These are phyloP conservation scores for Syrrhaptes paradoxus DNA, from an alignment of 2,113 vertebrate genomes.

Conservation along the genomic window DNA sequence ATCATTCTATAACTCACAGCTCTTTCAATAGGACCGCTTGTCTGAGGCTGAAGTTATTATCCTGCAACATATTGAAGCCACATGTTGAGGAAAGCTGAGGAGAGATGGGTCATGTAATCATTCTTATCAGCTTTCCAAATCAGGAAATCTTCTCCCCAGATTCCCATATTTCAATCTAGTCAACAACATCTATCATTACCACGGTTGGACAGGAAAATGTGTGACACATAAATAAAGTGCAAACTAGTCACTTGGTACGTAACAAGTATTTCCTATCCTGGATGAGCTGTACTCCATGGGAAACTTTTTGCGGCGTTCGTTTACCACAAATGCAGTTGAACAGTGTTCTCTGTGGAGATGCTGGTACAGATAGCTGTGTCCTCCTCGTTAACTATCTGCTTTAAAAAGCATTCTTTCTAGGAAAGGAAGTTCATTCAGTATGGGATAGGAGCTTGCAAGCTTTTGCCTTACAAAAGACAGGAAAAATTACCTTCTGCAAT, in stretches of 20 bases:
- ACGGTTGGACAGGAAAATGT: neutral
- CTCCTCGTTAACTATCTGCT: neutral
- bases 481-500: neutral
- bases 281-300: neutral
- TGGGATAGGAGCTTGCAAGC: neutral
- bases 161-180: neutral
- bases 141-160: neutral
- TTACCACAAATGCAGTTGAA: neutral
- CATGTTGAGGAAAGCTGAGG: neutral
- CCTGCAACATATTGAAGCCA: neutral
- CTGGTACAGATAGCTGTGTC: neutral
- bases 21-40: accelerated
- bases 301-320: neutral
- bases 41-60: neutral
- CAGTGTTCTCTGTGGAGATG: neutral
- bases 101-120: neutral
- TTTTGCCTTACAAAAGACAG: neutral
- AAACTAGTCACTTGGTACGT: neutral
- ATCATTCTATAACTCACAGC: neutral
- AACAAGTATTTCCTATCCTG: neutral
- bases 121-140: neutral
- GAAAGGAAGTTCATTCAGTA: neutral
- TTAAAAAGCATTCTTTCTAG: neutral
- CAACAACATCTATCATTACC: neutral
- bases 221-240: neutral